Evolutionary conservation across 2,113 vertebrate species (phyloP).

Genomic region (Phrynocephalus versicolor): DNA sequence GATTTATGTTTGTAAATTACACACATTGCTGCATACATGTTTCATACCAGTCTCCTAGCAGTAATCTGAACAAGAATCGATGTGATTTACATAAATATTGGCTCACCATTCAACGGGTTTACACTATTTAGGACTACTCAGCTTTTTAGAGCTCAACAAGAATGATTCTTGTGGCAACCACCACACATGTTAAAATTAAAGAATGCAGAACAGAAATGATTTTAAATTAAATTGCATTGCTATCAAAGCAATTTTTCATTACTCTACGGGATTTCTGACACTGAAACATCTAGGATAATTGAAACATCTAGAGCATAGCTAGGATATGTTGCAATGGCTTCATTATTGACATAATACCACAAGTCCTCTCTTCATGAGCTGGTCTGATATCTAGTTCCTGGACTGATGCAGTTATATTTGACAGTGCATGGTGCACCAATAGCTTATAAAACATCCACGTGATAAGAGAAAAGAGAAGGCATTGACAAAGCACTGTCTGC

Average conservation of each 20-base stretch:
- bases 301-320: background rate
- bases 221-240: conserved; percentile 35
- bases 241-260: conserved; percentile 7
- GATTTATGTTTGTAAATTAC: too few species aligned
- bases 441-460: background rate
- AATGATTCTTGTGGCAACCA: conserved; percentile 28
- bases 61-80: too few species aligned
- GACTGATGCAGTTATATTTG: background rate
- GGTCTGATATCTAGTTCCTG: background rate
- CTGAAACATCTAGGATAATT: background rate
- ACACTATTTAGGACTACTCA: too few species aligned
- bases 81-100: too few species aligned
- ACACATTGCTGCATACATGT: too few species aligned
- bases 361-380: background rate
- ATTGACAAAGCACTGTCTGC: background rate
- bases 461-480: background rate
- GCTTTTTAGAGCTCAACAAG: conserved; percentile 25
- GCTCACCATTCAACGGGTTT: too few species aligned
- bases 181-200: conserved; percentile 39
- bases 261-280: background rate
- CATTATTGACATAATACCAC: background rate
- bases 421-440: background rate
- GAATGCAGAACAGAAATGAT: conserved; percentile 11
- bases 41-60: too few species aligned
- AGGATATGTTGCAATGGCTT: background rate